These are phyloP conservation scores for Phyllostomus hastatus DNA, from an alignment of 2,113 vertebrate genomes.

Conservation along the genomic window DNA sequence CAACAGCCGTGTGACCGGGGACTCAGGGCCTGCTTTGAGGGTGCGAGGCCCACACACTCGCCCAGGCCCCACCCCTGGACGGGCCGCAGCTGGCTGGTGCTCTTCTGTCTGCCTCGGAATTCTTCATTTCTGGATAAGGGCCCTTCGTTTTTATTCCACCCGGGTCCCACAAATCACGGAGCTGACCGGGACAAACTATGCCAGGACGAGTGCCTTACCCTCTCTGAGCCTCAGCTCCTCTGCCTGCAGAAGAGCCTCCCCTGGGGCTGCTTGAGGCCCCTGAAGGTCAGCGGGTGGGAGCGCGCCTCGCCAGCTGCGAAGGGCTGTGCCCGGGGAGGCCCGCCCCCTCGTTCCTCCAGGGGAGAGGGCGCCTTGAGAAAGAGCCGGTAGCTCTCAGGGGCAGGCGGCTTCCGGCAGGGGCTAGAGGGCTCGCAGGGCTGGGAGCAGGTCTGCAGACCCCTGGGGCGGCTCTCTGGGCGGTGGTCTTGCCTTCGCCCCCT, in stretches of 20 bases:
- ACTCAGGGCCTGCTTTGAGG: not conserved
- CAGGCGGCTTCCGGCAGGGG: not conserved
- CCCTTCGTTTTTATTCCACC: too few relatives aligned
- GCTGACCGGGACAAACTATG: too few relatives aligned
- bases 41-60: accelerated
- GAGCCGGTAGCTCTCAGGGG: not conserved
- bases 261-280: not conserved
- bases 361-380: not conserved
- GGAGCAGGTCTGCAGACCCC: not conserved
- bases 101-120: not conserved
- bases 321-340: accelerated
- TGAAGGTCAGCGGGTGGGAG: not conserved
- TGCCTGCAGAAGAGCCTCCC: not conserved
- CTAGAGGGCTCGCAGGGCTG: not conserved
- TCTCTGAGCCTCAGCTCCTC: not conserved
- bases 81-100: not conserved
- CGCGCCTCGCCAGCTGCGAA: accelerated
- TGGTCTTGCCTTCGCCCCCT: not conserved
- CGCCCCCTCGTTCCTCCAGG: too few relatives aligned
- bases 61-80: not conserved
- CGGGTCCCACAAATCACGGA: too few relatives aligned
- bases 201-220: too few relatives aligned
- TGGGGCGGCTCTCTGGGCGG: not conserved
- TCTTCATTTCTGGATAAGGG: too few relatives aligned
- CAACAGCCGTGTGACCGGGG: not conserved